A percentile compares a stretch with the other conserved stretches of the same genome.
Evolutionary conservation across 2,113 vertebrate species (phyloP).

Genomic region (Rhea americana): DNA sequence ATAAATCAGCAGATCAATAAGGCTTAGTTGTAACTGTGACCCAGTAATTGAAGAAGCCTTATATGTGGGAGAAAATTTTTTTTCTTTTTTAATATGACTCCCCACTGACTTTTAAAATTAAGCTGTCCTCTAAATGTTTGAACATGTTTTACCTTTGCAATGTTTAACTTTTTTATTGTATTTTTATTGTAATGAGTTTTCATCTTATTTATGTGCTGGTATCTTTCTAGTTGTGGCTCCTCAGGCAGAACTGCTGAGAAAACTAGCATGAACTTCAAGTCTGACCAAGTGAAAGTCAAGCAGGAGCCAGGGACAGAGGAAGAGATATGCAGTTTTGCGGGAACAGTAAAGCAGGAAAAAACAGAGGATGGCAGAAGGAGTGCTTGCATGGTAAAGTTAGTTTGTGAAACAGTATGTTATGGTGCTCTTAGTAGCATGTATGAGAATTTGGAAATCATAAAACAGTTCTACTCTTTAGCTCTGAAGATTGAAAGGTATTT

Average conservation of each 20-base stretch:
- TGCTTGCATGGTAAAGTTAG: slow-evolving; percentile 91
- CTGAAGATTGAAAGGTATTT: background rate
- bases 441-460: background rate
- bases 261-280: slow-evolving; percentile 72
- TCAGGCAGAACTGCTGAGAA: slow-evolving; percentile 85
- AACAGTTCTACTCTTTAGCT: background rate
- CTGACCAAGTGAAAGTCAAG: slow-evolving; percentile 92
- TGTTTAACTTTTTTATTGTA: background rate
- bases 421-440: background rate
- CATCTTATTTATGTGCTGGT: background rate
- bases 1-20: background rate
- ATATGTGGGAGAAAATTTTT: background rate
- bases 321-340: slow-evolving; percentile 85
- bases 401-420: background rate
- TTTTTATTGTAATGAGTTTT: background rate
- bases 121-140: background rate
- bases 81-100: background rate
- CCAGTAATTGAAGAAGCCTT: background rate
- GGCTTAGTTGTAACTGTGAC: background rate
- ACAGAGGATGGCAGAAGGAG: slow-evolving; percentile 90
- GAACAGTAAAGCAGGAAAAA: slow-evolving; percentile 87
- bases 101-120: background rate
- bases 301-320: slow-evolving; percentile 93
- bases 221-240: slow-evolving; percentile 86
- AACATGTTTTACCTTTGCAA: background rate